Evolutionary conservation across 2,888 invertebrate genomes (phyloP).

Genomic region (Clitarchus hookeri): DNA sequence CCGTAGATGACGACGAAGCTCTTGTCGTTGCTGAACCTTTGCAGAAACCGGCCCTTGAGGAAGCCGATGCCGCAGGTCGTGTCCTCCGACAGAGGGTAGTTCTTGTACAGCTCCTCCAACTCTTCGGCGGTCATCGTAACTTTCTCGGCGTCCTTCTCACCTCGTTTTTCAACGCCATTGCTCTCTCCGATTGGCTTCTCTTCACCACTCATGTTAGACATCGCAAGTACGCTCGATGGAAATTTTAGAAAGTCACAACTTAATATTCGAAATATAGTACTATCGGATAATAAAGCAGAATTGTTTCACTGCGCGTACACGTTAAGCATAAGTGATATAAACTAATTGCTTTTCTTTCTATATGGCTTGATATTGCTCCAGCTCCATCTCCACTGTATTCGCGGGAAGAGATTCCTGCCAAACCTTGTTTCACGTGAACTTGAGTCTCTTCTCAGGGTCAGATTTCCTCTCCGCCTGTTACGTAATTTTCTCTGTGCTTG

Average conservation of each 20-base stretch:
- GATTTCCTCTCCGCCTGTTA: background rate
- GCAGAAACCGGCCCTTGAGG: conserved; percentile 61
- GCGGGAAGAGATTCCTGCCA: no score
- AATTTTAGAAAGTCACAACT: no score
- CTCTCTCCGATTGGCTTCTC: background rate
- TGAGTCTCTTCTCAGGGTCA: background rate
- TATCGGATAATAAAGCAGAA: no score
- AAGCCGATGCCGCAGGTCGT: conserved; percentile 69
- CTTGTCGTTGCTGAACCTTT: conserved; percentile 63
- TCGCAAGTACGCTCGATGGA: no score
- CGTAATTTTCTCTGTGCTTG: background rate
- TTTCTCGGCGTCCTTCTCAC: background rate
- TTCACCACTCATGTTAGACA: background rate
- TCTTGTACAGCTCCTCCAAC: conserved; percentile 56
- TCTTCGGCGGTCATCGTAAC: conserved; percentile 29
- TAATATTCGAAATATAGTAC: no score
- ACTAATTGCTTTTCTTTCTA: no score
- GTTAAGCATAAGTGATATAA: no score
- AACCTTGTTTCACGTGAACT: background rate
- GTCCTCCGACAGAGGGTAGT: conserved; percentile 63
- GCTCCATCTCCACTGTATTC: no score
- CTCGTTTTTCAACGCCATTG: background rate
- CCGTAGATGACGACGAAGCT: conserved; percentile 67
- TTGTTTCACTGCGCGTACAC: no score
- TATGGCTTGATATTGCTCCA: no score